Conservation (phyloP, 1,140 invertebrate genomes). For the Drosophila triauraria region DNA sequence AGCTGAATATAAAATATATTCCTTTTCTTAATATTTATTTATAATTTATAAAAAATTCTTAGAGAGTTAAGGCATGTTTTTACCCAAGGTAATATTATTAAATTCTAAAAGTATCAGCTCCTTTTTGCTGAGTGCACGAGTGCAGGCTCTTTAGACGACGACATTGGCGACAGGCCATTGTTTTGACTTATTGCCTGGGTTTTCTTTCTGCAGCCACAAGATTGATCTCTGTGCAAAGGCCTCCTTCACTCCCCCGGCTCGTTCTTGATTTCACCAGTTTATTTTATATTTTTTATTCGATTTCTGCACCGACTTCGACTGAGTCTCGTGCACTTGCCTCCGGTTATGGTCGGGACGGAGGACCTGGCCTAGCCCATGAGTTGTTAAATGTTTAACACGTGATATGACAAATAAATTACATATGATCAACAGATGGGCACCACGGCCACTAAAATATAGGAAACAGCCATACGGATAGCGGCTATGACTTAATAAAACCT, state of each 20-base stretch:
- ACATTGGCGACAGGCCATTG: conserved; percentile 80
- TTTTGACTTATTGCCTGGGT: conserved; percentile 79
- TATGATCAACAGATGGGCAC: conserved; percentile 59
- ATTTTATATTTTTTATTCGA: conserved; percentile 54
- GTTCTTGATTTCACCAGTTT: conserved; percentile 32
- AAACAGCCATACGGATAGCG: conserved; percentile 14
- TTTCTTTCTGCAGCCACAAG: conserved; percentile 63
- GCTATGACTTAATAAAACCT: conserved; percentile 67
- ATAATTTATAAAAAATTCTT: background rate
- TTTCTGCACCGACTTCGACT: conserved; percentile 50
- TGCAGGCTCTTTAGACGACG: conserved; percentile 47
- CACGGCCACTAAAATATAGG: conserved; percentile 33
- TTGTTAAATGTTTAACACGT: conserved; percentile 82
- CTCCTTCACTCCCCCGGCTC: conserved; percentile 17
- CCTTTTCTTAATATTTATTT: background rate
- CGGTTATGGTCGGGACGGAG: conserved; percentile 36
- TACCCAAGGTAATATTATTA: too few species aligned
- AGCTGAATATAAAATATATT: background rate
- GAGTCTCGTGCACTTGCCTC: conserved; percentile 62
- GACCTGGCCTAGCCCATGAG: conserved; percentile 66
- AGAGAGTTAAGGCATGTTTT: background rate
- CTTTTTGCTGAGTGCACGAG: conserved; percentile 13
- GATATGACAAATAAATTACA: conserved; percentile 82
- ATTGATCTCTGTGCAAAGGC: conserved; percentile 76
- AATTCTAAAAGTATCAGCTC: too few species aligned